Conservation (phyloP, 2,888 invertebrate species). For the Nasonia oneida region DNA sequence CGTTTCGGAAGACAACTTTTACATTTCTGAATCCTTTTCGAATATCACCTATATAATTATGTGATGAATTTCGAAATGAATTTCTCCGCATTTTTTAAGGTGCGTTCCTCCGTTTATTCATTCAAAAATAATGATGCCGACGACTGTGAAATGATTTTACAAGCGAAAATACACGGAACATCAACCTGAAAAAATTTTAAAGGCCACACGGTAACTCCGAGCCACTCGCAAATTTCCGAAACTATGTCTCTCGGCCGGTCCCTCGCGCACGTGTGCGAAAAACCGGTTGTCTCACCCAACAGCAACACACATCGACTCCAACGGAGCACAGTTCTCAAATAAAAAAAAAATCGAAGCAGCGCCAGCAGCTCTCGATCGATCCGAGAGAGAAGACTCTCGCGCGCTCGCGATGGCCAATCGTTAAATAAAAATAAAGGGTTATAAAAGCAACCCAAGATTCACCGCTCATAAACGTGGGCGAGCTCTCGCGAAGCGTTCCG, state of each 20-base stretch:
- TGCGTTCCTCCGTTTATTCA: too few species aligned
- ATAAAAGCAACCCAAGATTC: conserved; percentile 6
- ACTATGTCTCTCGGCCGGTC: not conserved
- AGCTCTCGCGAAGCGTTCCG: conserved; percentile 10
- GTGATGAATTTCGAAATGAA: too few species aligned
- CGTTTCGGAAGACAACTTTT: too few species aligned
- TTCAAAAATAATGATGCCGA: too few species aligned
- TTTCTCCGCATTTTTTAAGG: too few species aligned
- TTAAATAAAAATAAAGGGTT: conserved; percentile 13
- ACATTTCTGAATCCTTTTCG: too few species aligned
- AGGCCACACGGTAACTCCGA: not conserved
- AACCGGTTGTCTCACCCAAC: not conserved
- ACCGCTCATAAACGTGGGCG: conserved; percentile 8
- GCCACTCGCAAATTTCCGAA: not conserved
- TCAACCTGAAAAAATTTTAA: conserved; percentile 5
- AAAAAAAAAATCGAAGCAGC: not conserved
- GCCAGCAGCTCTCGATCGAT: not conserved
- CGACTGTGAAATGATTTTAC: not conserved
- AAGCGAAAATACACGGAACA: not conserved
- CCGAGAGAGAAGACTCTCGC: not conserved
- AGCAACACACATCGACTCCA: not conserved
- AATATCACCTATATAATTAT: too few species aligned
- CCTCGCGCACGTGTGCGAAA: not conserved
- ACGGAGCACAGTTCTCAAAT: not conserved
- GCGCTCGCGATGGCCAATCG: not conserved